Evolutionary conservation across 2,888 invertebrate genomes (phyloP).

Genomic region (Mythimna pallens): DNA sequence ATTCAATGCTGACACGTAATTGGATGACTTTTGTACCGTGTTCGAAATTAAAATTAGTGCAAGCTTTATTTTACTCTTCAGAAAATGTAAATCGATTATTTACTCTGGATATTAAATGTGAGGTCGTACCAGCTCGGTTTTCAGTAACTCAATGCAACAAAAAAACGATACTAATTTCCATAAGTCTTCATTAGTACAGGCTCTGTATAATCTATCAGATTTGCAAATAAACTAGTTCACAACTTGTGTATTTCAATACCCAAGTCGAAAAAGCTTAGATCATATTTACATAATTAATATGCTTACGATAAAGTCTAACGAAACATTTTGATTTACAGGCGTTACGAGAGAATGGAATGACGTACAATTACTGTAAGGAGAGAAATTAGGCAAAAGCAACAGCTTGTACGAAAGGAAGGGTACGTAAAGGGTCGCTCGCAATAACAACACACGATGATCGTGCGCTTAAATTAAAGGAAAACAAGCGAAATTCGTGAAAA

Average conservation of each 20-base stretch:
- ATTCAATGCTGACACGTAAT: slow-evolving; percentile 20
- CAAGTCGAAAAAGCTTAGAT: neutral
- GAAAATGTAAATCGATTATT: neutral
- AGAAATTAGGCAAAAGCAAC: too few relatives aligned
- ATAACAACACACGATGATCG: too few relatives aligned
- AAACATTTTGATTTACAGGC: too few relatives aligned
- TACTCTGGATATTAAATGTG: neutral
- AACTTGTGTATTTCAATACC: too few relatives aligned
- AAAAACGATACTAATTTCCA: neutral
- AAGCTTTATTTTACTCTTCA: slow-evolving; percentile 3
- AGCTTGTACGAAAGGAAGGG: too few relatives aligned
- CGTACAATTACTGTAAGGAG: too few relatives aligned
- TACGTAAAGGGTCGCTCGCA: too few relatives aligned
- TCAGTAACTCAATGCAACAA: neutral
- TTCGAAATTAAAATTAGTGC: slow-evolving; percentile 1
- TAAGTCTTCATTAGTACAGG: neutral
- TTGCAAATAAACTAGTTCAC: neutral
- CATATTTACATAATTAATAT: too few relatives aligned
- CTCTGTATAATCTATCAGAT: neutral
- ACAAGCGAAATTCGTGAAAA: too few relatives aligned
- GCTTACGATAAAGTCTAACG: too few relatives aligned
- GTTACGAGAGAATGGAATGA: too few relatives aligned
- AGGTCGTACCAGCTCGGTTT: neutral
- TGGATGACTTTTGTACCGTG: slow-evolving; percentile 13
- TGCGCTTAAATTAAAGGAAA: too few relatives aligned